Percentiles rank a stretch among this genome's conserved stretches.
phyloP scores from a whole-genome alignment of 2,797 vertebrate genomes.

The Triplophysa yarkandensis region DNA sequence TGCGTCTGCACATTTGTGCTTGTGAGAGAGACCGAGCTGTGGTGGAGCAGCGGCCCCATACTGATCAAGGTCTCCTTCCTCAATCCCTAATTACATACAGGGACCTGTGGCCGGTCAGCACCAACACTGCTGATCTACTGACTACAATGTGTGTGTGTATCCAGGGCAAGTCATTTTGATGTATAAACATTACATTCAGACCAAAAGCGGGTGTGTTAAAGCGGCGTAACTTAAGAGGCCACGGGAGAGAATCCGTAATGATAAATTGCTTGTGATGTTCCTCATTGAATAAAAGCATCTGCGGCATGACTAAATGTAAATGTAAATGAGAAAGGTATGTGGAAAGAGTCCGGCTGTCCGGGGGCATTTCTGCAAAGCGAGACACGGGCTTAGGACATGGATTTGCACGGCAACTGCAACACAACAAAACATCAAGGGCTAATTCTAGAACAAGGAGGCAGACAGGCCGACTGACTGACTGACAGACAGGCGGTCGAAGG shows the following conservation, averaged over 20 bases:
- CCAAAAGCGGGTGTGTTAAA: conserved; percentile 23
- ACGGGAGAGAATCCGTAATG: conserved; percentile 1
- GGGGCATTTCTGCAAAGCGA: conserved; percentile 68
- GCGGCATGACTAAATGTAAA: not conserved
- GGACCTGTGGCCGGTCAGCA: conserved; percentile 76
- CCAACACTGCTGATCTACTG: conserved; percentile 70
- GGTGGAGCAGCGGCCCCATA: conserved; percentile 73
- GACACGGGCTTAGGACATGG: conserved; percentile 68
- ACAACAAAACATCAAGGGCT: conserved; percentile 50
- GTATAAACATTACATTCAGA: conserved; percentile 21
- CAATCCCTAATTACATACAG: conserved; percentile 78
- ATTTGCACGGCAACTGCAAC: conserved; percentile 74
- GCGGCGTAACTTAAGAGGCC: not conserved
- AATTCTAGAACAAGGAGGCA: conserved; percentile 39
- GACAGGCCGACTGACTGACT: conserved; percentile 20
- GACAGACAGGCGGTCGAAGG: conserved; percentile 30
- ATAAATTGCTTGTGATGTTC: not conserved
- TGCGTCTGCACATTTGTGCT: conserved; percentile 40
- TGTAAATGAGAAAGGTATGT: conserved; percentile 45
- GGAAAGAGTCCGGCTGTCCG: conserved; percentile 67
- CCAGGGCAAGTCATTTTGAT: conserved; percentile 39
- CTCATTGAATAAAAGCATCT: not conserved
- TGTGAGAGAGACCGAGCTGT: conserved; percentile 72
- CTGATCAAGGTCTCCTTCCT: conserved; percentile 71
- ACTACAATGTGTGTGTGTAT: conserved; percentile 42